phyloP scores from a whole-genome alignment of 2,113 vertebrate species.

The Malurus alboscapulatus region DNA sequence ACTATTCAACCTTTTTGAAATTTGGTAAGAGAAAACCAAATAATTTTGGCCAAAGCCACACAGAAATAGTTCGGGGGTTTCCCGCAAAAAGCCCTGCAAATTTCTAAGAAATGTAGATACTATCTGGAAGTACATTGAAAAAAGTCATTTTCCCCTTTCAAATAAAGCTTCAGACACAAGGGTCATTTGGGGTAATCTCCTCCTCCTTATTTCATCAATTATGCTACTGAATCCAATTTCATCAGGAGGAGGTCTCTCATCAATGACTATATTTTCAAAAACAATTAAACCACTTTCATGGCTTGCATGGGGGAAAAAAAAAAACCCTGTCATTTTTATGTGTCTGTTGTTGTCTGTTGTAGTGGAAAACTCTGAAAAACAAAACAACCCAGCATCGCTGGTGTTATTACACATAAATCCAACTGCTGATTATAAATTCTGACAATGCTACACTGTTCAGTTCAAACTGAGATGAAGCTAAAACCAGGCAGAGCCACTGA shows the following conservation, averaged over 20 bases:
- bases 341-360: neutral
- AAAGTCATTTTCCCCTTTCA: neutral
- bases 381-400: neutral
- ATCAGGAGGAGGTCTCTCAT: neutral
- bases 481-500: neutral
- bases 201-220: slow-evolving; percentile 20
- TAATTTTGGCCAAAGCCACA: slow-evolving; percentile 53
- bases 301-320: neutral
- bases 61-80: slow-evolving; percentile 56
- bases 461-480: neutral
- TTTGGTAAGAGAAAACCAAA: slow-evolving; percentile 54
- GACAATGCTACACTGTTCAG: neutral
- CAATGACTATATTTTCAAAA: neutral
- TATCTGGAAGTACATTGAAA: slow-evolving; percentile 54
- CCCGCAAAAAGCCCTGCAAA: slow-evolving; percentile 36
- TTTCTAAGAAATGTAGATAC: slow-evolving; percentile 64
- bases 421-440: neutral
- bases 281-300: neutral
- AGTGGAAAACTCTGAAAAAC: neutral
- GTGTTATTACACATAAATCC: neutral
- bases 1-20: slow-evolving; percentile 61
- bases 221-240: neutral
- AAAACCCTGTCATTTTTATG: neutral
- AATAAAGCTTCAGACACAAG: slow-evolving; percentile 17
- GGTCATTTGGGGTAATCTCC: slow-evolving; percentile 30